Percentiles rank a stretch among this genome's conserved stretches.
These are phyloP conservation scores for Linepithema humile DNA, from an alignment of 1,140 invertebrate species.

Conservation along the genomic window DNA sequence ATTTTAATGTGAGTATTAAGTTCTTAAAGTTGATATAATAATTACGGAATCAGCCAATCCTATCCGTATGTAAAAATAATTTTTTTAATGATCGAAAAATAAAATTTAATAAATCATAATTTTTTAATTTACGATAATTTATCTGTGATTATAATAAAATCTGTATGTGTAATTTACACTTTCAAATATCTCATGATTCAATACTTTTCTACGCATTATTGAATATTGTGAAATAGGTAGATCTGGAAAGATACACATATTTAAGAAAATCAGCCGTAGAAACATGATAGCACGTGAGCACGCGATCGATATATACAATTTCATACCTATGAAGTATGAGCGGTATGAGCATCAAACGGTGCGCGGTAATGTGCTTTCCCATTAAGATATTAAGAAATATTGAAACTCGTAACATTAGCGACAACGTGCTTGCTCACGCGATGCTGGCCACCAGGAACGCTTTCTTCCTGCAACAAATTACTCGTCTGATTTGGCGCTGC, in stretches of 20 bases:
- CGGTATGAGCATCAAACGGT: conserved; percentile 29
- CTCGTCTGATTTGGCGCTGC: conserved; percentile 21
- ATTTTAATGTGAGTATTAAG: neutral
- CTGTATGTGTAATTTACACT: neutral
- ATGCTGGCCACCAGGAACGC: conserved; percentile 41
- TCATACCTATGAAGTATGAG: too few relatives aligned
- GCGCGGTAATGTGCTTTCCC: conserved; percentile 67
- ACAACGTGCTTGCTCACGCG: conserved; percentile 56
- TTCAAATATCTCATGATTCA: conserved; percentile 6
- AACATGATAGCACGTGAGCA: conserved; percentile 62
- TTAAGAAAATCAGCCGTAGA: conserved; percentile 22
- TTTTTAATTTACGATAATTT: neutral
- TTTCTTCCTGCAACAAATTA: conserved; percentile 25
- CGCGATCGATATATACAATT: conserved; percentile 67
- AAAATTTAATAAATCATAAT: neutral
- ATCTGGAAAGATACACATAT: conserved; percentile 29
- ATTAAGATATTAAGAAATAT: conserved; percentile 74
- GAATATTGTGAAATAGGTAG: conserved; percentile 50
- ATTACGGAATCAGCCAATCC: neutral
- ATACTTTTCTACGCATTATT: neutral
- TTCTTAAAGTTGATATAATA: neutral
- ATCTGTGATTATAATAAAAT: neutral
- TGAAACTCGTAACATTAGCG: conserved; percentile 68
- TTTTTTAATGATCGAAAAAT: neutral
- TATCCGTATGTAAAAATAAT: neutral